Base-by-base conservation (phyloP, 2,113 vertebrate genomes). In the Propithecus coquereli region DNA sequence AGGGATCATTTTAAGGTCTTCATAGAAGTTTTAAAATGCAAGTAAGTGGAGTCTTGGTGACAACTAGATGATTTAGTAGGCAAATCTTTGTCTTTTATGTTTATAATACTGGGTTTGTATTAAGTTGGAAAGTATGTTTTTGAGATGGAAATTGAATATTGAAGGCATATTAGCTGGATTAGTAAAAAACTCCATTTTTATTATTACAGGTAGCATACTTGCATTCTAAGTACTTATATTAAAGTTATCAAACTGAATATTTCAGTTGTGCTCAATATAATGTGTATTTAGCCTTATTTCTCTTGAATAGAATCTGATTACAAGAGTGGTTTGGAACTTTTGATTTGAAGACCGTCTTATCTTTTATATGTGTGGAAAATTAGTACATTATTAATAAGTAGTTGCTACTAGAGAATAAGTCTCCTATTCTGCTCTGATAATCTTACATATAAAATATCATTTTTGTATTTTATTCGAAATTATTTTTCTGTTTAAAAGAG, bases 41-140 rank as follows among this genome's bases (percentile, higher is more conserved):
- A 71, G 81, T 95, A 63, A 84, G 40, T 86, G 52, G 92, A 94
- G 40, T 61, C 54, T 94, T 94, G 79, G 77, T 79, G 71, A 59
- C 45, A 90, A 18, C 37, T 65, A 70, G 45, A 25, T 76, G 43
- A 77, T 94, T 96, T 81, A 73, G 32, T 85, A 83, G 73, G 57
- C 65, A 91, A 32, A 89, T 96, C 43, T 96, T 97, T 94, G 66
- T 74, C 83, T 94, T 92, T 90, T 71, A 50, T 94, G 50, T 81
- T 95, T 89, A 52, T 80, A 65, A 25, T 89, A 43, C 6, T 77
- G 77, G 66, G 9, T 92, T 96, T 97, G 57, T 81, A 37, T 84
- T 96, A 80, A 93, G 27, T 71, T 88, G 90, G 12, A 73, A 91
- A 88, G 63, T 88, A 23, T 57, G 30, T 70, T 96, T 95, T 89